These are phyloP conservation scores for Calidris pygmaea DNA, from an alignment of 2,113 vertebrate genomes.

Conservation along the genomic window DNA sequence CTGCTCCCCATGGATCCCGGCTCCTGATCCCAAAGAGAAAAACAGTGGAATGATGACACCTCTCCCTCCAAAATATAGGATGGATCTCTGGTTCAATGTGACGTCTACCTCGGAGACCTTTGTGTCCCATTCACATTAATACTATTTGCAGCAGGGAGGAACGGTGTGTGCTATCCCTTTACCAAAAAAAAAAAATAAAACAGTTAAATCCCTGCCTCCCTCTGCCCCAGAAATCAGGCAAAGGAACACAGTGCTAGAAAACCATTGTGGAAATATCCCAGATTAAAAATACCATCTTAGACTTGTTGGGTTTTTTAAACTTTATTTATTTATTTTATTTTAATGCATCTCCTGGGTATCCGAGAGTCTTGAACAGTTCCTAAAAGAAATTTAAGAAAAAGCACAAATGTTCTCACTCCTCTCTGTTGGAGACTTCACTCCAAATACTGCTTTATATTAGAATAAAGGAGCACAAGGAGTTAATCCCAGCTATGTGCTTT, in stretches of 20 bases:
- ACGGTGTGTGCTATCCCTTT: background rate
- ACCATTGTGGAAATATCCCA: background rate
- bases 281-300: background rate
- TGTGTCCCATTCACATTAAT: background rate
- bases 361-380: background rate
- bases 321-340: background rate
- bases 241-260: background rate
- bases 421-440: background rate
- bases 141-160: background rate
- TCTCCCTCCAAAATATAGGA: background rate
- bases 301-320: background rate
- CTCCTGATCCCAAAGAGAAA: background rate
- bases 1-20: background rate
- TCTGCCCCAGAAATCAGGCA: background rate
- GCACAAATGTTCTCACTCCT: background rate
- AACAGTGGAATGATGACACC: background rate
- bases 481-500: constrained; percentile 12
- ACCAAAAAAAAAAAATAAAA: background rate
- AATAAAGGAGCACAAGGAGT: background rate
- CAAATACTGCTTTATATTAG: background rate
- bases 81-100: background rate
- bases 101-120: background rate
- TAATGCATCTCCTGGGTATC: background rate
- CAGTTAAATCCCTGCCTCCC: background rate
- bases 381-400: background rate